phyloP scores from a whole-genome alignment of 2,888 invertebrate genomes.

The Pristionchus mayeri region DNA sequence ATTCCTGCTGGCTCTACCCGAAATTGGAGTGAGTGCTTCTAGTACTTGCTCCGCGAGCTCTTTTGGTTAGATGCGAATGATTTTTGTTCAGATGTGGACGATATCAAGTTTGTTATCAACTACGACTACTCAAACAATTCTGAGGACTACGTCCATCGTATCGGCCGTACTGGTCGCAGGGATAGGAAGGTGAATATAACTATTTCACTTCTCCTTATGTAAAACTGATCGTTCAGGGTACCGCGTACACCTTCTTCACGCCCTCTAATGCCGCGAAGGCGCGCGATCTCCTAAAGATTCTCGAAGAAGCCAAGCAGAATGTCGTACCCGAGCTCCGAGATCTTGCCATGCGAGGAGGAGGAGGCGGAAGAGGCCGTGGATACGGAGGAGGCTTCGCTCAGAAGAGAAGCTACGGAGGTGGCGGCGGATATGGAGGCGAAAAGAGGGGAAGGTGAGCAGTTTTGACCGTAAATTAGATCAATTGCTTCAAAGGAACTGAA shows the following conservation, averaged over 20 bases:
- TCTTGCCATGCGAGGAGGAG: slow-evolving; percentile 59
- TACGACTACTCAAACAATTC: slow-evolving; percentile 97
- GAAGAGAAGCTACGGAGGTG: slow-evolving; percentile 52
- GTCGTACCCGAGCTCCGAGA: slow-evolving; percentile 86
- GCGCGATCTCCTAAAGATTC: slow-evolving; percentile 86
- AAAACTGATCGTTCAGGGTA: slow-evolving; percentile 77
- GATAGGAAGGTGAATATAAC: slow-evolving; percentile 83
- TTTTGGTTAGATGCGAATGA: too few relatives aligned
- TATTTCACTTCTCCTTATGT: neutral
- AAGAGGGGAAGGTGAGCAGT: slow-evolving; percentile 58
- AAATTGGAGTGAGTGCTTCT: slow-evolving; percentile 19
- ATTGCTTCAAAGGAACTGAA: too few relatives aligned
- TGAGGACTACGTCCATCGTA: slow-evolving; percentile 97
- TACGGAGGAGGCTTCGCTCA: slow-evolving; percentile 46
- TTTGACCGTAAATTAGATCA: neutral
- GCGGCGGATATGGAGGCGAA: slow-evolving; percentile 56
- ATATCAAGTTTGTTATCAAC: slow-evolving; percentile 97
- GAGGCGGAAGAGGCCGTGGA: slow-evolving; percentile 53
- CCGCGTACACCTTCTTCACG: slow-evolving; percentile 97
- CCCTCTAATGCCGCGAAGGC: slow-evolving; percentile 89
- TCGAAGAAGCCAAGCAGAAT: slow-evolving; percentile 92
- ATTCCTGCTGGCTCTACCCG: neutral
- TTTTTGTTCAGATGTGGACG: slow-evolving; percentile 88
- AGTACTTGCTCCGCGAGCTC: neutral
- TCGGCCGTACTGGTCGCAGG: slow-evolving; percentile 93